These are phyloP conservation scores for Campylomormyrus tamandua DNA, from an alignment of 2,113 vertebrate species.

Conservation along the genomic window DNA sequence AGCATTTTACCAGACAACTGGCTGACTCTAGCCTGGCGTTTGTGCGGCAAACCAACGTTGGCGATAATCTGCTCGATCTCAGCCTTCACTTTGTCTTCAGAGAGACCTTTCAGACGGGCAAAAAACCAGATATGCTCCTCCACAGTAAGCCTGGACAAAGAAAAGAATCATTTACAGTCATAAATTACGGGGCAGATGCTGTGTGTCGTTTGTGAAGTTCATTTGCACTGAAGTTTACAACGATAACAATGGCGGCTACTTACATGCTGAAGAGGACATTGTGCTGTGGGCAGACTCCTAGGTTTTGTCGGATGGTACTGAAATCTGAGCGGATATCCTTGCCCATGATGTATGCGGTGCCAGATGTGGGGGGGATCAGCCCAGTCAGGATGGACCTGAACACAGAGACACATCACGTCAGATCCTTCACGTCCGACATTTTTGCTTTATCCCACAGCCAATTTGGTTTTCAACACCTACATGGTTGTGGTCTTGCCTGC, in stretches of 20 bases:
- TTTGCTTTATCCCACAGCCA: background rate
- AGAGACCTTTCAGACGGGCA: constrained; percentile 84
- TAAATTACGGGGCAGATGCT: background rate
- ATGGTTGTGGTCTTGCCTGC: constrained; percentile 98
- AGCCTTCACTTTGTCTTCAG: constrained; percentile 72
- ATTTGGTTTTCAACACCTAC: constrained; percentile 58
- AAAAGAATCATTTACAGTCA: background rate
- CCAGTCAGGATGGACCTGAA: constrained; percentile 96
- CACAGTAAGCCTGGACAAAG: constrained; percentile 79
- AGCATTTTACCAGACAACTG: constrained; percentile 77
- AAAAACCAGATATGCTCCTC: constrained; percentile 99
- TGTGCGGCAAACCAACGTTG: constrained; percentile 87
- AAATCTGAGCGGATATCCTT: constrained; percentile 86
- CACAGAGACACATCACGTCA: background rate
- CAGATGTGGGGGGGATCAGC: constrained; percentile 87
- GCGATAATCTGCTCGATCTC: constrained; percentile 84
- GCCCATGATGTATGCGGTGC: constrained; percentile 91
- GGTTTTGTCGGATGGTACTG: constrained; percentile 78
- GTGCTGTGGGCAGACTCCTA: constrained; percentile 94
- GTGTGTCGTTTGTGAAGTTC: background rate
- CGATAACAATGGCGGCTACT: constrained; percentile 38
- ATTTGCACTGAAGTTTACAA: background rate
- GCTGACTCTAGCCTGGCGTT: constrained; percentile 73
- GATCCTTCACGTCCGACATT: background rate
- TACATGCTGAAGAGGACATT: constrained; percentile 95